Percentiles rank a stretch among this genome's conserved stretches.
These are phyloP conservation scores for Cotesia typhae DNA, from an alignment of 1,140 invertebrate genomes.

Conservation along the genomic window DNA sequence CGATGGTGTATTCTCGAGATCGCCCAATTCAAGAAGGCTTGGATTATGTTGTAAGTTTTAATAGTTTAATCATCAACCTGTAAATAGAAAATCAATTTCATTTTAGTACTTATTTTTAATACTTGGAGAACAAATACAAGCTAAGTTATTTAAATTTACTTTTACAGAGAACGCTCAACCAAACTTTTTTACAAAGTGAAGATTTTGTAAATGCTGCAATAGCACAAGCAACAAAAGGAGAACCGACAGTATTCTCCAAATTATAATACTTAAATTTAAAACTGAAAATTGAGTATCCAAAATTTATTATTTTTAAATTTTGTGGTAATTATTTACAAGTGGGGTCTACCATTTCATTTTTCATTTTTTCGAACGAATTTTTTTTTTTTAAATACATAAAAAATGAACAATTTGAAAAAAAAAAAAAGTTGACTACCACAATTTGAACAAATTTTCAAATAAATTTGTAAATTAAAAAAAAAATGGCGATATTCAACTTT, in stretches of 20 bases:
- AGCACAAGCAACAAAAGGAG: conserved; percentile 77
- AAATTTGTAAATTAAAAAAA: no score
- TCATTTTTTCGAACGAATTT: no score
- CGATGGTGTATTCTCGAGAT: conserved; percentile 86
- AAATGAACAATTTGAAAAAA: no score
- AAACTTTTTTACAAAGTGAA: conserved; percentile 88
- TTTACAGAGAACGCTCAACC: conserved; percentile 81
- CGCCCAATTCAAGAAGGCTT: conserved; percentile 86
- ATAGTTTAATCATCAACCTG: conserved; percentile 44
- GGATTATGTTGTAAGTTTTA: conserved; percentile 82
- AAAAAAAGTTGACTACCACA: no score
- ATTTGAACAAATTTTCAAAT: no score
- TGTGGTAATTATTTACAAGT: no score
- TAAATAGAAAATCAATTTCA: conserved; percentile 38
- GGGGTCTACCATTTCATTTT: no score
- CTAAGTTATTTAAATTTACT: conserved; percentile 39
- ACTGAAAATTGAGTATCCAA: neutral
- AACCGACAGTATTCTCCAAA: conserved; percentile 75
- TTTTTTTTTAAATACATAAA: no score
- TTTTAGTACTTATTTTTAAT: conserved; percentile 31
- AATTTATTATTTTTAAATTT: neutral
- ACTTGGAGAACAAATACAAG: conserved; percentile 33
- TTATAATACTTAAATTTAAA: conserved; percentile 64
- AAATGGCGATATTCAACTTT: no score
- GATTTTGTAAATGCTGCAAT: conserved; percentile 85